Base-by-base conservation (phyloP, 2,113 vertebrate species). In the Irena cyanogastra region DNA sequence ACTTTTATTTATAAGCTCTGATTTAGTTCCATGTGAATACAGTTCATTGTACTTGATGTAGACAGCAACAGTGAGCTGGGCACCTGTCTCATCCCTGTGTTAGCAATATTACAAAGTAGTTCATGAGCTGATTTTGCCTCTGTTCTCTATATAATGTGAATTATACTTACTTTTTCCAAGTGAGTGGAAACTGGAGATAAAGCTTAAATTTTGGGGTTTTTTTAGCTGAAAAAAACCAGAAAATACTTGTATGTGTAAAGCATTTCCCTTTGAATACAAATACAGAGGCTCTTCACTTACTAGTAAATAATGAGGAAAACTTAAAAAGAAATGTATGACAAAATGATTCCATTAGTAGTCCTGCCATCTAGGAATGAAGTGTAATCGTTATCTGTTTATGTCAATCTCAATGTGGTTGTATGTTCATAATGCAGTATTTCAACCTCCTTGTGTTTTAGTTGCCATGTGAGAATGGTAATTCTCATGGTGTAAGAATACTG, bases 121-220 rank as follows among this genome's bases (percentile, higher is more conserved):
- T 49, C 50, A 12, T 57, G 41, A 76, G 49, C 2, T 69, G 44
- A n/a, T 90, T 85, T 91, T 85, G 2, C 41, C 9, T 56, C 28
- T 41, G 6, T 64, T 91, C 18, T 80, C 26, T 44, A 4, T 60
- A 68, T 16, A 49, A 52, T 60, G 4, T 1, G 6, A 90, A 86
- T 60, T 31, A 65, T 22, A 69, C 18, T 28, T 61, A 37, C 12
- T 83, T 63, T 11, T 74, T 86, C 17, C 27, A 81, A 45, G 13
- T 50, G 19, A 69, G 30, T 52, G 3, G n/a, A 82, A 85, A 91
- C 3, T 45, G 20, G 16, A 72, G 12, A 52, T 10, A 63, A 54
- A 66, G 30, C 56, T 71, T 54, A 54, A 49, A 50, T 39, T 71
- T 63, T 30, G 6, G 4, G 0, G 0, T 4, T 30, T 50, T 6